Evolutionary conservation across 2,113 vertebrate genomes (phyloP).

Genomic region (human (Homo sapiens)): DNA sequence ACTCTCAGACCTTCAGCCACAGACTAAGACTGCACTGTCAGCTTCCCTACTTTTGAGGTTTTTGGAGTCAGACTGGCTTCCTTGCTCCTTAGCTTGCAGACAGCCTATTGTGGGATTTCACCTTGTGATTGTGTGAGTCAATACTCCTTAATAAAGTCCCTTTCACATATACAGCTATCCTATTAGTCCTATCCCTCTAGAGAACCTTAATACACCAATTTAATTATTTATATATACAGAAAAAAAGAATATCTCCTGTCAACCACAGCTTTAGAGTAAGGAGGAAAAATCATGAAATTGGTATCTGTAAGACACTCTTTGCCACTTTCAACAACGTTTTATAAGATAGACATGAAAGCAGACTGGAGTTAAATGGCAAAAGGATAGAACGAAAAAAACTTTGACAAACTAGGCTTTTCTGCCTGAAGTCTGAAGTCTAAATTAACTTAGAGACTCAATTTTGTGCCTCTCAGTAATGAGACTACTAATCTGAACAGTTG

Average conservation of each 20-base stretch:
- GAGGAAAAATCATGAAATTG: neutral
- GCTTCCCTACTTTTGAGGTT: too few relatives aligned
- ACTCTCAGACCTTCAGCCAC: too few relatives aligned
- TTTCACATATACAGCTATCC: too few relatives aligned
- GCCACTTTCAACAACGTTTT: neutral
- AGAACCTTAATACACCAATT: neutral
- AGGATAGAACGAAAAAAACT: neutral
- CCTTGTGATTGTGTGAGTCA: too few relatives aligned
- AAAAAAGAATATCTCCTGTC: neutral
- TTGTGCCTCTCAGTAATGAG: neutral
- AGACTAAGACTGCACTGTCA: too few relatives aligned
- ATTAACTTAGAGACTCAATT: neutral
- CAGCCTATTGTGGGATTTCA: too few relatives aligned
- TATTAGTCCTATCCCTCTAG: too few relatives aligned
- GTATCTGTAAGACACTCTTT: neutral
- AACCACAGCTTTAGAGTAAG: neutral
- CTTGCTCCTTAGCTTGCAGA: too few relatives aligned
- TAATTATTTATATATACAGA: neutral
- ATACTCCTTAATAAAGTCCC: too few relatives aligned
- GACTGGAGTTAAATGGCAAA: neutral
- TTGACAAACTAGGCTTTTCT: neutral
- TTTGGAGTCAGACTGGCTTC: too few relatives aligned
- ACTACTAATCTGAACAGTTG: neutral
- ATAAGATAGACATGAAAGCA: neutral
- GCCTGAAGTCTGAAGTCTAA: neutral